These are phyloP conservation scores for Lacerta bilineata DNA, from an alignment of 2,797 vertebrate species.

Conservation along the genomic window DNA sequence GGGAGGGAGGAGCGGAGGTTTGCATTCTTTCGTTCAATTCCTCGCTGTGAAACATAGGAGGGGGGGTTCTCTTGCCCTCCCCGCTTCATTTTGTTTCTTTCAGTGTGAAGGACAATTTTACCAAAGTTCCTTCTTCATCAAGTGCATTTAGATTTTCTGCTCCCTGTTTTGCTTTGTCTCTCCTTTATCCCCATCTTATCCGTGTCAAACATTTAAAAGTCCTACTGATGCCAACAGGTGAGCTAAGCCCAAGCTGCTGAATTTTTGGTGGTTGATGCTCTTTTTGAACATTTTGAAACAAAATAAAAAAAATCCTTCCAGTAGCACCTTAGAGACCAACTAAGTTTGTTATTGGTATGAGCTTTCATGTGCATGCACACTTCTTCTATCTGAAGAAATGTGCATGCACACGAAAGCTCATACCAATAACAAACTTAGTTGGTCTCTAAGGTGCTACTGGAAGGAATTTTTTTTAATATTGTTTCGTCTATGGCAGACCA, in stretches of 20 bases:
- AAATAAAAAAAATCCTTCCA: no score
- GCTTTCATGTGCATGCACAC: no score
- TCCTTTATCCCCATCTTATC: neutral
- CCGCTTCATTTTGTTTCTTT: constrained; percentile 31
- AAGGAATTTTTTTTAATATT: no score
- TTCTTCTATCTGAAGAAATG: no score
- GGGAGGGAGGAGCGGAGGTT: constrained; percentile 68
- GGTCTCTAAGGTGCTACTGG: no score
- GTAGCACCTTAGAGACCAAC: no score
- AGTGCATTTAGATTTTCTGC: constrained; percentile 5
- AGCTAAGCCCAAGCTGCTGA: neutral
- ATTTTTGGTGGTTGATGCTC: no score
- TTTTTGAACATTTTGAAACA: neutral
- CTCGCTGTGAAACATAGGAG: constrained; percentile 57
- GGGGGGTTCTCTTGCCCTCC: neutral
- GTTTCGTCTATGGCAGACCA: no score
- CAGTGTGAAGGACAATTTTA: constrained; percentile 54
- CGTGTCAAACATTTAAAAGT: neutral
- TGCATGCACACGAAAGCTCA: no score
- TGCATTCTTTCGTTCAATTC: constrained; percentile 50
- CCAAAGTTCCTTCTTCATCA: constrained; percentile 29
- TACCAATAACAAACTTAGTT: no score
- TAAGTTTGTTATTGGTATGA: no score
- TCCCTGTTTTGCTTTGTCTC: neutral
- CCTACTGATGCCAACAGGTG: neutral